A percentile compares a stretch with the other conserved stretches of the same genome.
phyloP scores from a whole-genome alignment of 1,140 invertebrate species.

The Portunus trituberculatus region DNA sequence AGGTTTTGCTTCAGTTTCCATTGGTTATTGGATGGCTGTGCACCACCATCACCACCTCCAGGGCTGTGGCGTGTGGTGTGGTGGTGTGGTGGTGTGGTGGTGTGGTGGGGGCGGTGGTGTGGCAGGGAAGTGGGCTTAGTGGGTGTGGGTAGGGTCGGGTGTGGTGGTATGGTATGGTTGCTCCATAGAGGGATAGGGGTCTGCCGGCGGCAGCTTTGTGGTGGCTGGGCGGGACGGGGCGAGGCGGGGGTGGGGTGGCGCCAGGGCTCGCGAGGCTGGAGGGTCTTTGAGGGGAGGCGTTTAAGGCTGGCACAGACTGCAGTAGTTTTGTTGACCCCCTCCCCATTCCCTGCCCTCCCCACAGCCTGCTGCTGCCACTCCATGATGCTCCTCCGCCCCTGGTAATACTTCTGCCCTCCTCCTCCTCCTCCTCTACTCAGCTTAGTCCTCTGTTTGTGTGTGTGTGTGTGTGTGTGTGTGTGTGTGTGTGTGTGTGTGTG shows the following conservation, averaged over 20 bases:
- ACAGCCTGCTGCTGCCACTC: background rate
- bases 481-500: too few species aligned
- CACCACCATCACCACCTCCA: too few species aligned
- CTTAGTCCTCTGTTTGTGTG: background rate
- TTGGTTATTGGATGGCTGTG: too few species aligned
- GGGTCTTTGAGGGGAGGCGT: background rate
- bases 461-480: too few species aligned
- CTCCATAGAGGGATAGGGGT: background rate
- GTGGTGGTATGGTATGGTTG: background rate
- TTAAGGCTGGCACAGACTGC: background rate
- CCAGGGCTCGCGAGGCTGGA: background rate
- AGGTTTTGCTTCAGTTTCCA: too few species aligned
- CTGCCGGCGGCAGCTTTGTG: background rate
- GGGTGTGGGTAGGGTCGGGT: background rate
- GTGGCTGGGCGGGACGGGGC: conserved; percentile 15
- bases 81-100: background rate
- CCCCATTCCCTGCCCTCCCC: background rate
- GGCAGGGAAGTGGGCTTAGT: background rate
- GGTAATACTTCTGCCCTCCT: background rate
- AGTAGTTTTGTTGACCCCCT: background rate
- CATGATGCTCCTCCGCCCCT: too few species aligned
- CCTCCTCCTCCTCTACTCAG: background rate
- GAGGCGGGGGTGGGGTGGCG: too few species aligned
- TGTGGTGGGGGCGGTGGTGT: background rate
- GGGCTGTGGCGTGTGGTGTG: too few species aligned